Conservation (phyloP, 2,888 invertebrate species). For the Nasonia oneida region DNA sequence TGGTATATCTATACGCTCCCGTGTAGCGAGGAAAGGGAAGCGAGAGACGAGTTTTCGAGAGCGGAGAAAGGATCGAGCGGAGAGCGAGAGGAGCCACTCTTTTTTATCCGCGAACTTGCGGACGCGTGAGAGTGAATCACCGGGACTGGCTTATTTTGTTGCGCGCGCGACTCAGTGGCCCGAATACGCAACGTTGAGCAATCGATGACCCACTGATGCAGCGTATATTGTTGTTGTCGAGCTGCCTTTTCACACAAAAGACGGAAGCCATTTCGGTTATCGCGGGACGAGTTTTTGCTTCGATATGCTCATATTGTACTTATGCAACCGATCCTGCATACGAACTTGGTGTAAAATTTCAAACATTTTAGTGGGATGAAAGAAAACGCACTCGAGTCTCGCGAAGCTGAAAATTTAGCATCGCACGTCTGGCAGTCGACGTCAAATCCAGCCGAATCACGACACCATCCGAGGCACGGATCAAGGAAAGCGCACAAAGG, state of each 20-base stretch:
- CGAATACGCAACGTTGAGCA: constrained; percentile 41
- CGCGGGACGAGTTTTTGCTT: constrained; percentile 7
- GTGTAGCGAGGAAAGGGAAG: constrained; percentile 18
- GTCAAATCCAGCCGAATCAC: neutral
- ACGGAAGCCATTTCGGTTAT: constrained; percentile 19
- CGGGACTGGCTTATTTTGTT: constrained; percentile 1
- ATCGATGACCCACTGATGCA: constrained; percentile 37
- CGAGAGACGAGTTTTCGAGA: constrained; percentile 21
- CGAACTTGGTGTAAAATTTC: too few relatives aligned
- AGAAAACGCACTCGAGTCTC: neutral
- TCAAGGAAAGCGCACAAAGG: constrained; percentile 37
- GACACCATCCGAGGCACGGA: constrained; percentile 1
- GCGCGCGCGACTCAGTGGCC: constrained; percentile 13
- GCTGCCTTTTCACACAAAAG: neutral
- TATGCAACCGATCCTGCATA: neutral
- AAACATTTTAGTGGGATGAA: neutral
- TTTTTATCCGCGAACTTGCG: neutral
- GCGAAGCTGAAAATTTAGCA: neutral
- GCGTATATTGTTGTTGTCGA: neutral
- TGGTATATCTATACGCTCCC: constrained; percentile 21
- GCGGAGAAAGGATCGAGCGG: neutral
- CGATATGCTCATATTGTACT: neutral
- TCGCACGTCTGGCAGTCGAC: neutral
- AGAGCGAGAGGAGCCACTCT: constrained; percentile 33
- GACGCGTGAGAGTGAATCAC: constrained; percentile 36